Evolutionary conservation across 2,797 vertebrate species (phyloP), one percentile per base, ranked within the genome.

Genomic region (Xenops minutus): DNA sequence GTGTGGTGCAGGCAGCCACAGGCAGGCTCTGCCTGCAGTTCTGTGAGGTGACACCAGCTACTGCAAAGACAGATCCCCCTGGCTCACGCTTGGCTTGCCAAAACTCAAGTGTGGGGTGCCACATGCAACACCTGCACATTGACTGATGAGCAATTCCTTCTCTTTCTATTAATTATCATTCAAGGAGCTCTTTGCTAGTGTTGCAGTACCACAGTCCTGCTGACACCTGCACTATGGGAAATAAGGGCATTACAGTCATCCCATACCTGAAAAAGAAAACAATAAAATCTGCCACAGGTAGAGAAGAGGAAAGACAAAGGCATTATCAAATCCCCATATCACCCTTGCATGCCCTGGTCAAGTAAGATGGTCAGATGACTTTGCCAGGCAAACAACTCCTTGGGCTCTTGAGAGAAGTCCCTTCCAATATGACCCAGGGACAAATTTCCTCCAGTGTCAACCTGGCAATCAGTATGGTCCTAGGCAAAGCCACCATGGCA

Each of bases 131-230:
- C 10, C 7, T 1, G 7, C 41, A 43, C 15, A 30, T 5, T 29
- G 21, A 73, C 24, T 44, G 48, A 81, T 0, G 1, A 64, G 24
- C 27, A 58, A 19, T 44, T 87, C 37, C 32, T 75, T 86, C 30
- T 13, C 37, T 73, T 63, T 41, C 44, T 15, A 55, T 63, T 81
- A 55, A 46, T 52, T 76, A 62, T n/a, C 22, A 44, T 78, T 66
- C 34, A 76, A 24, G 21, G 21, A 63, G 14, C 13, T 41, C 19
- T 76, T 63, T n/a, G 9, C 10, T 72, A 85, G 16, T 19, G 36
- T 0, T 43, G 29, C 26, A 37, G 21, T 34, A 73, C 23, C 30
- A 56, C 0, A 0, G 27, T 23, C 12, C 21, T 59, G 72, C 44
- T 76, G 59, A 46, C 24, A 67, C 23, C 27, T 52, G 16, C 22